phyloP scores from a whole-genome alignment of 1,140 invertebrate species.

The Drosophila dunni region DNA sequence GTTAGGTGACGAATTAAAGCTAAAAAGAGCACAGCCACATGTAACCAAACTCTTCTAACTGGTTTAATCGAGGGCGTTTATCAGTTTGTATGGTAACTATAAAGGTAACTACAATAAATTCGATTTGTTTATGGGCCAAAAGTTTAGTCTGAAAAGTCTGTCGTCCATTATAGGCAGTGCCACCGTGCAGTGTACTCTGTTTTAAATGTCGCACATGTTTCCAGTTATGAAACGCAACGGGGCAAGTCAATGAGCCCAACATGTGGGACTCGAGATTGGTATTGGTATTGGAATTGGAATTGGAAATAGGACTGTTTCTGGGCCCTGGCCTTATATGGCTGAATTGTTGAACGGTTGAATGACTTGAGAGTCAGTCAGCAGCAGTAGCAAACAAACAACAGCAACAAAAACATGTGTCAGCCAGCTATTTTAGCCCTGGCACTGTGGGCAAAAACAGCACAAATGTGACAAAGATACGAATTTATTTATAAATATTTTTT shows the following conservation, averaged over 20 bases:
- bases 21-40: too few species aligned
- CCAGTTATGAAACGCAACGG: slow-evolving; percentile 14
- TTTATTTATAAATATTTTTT: too few species aligned
- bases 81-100: too few species aligned
- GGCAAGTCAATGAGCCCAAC: slow-evolving; percentile 33
- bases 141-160: not conserved
- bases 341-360: slow-evolving; percentile 48
- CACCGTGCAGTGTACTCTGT: slow-evolving; percentile 5
- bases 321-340: slow-evolving; percentile 23
- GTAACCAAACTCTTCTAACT: too few species aligned
- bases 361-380: slow-evolving; percentile 18
- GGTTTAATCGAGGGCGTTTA: too few species aligned
- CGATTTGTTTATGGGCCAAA: not conserved
- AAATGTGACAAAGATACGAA: too few species aligned
- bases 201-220: slow-evolving; percentile 17
- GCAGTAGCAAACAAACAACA: not conserved
- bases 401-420: slow-evolving; percentile 4
- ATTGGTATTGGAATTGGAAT: not conserved
- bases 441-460: too few species aligned
- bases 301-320: not conserved
- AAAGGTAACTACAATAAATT: too few species aligned
- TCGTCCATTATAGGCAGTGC: slow-evolving; percentile 15
- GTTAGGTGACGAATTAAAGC: too few species aligned
- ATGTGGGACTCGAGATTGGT: not conserved
- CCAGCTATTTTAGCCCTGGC: slow-evolving; percentile 24